Evolutionary conservation across 2,888 invertebrate species (phyloP), one percentile per base, ranked within the genome.

Genomic region (Drosophila acutilabella): DNA sequence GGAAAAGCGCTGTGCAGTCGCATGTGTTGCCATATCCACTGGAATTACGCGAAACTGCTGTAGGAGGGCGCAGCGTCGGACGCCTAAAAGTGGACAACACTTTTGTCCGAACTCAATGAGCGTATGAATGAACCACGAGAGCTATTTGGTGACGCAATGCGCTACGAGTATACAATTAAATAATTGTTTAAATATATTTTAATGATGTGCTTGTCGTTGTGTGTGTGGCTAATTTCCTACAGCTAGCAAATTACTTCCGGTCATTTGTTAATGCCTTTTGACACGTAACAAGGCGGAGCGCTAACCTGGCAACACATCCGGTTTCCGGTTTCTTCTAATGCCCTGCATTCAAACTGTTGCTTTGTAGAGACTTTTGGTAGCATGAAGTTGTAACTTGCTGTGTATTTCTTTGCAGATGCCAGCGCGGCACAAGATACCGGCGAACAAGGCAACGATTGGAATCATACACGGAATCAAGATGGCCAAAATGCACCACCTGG

Each of bases 391-490:
- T 33, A 30, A 44, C 1, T 20, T 8, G 2, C 5, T 5, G 1
- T 45, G 10, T 14, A 20, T 20, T 23, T 23, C 14, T 20, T 81
- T 83, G 0, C 44, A 93, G 92, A 93, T 91, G 92, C 92, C 90
- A 93, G 91, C 93, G 96, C 96, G 96, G 93, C 96, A 95, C 93
- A 95, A 96, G 95, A 96, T 95, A 93, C 93, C 94, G 93, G 94
- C 94, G 94, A 94, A 94, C 93, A 93, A 84, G 92, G 88, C 88
- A 90, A 90, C 90, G 92, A 91, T 81, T 92, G 92, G 92, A 92
- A 90, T 90, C 92, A 88, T 87, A 89, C 89, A 77, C 89, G 89
- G 74, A 88, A 88, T 76, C 88, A 69, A 53, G 90, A 90, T 73
- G 83, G 74, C 64, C 83, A 71, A 62, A 64, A 69, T 56, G 58